Evolutionary conservation across 2,113 vertebrate species (phyloP).

Genomic region (Tupaia chinensis): DNA sequence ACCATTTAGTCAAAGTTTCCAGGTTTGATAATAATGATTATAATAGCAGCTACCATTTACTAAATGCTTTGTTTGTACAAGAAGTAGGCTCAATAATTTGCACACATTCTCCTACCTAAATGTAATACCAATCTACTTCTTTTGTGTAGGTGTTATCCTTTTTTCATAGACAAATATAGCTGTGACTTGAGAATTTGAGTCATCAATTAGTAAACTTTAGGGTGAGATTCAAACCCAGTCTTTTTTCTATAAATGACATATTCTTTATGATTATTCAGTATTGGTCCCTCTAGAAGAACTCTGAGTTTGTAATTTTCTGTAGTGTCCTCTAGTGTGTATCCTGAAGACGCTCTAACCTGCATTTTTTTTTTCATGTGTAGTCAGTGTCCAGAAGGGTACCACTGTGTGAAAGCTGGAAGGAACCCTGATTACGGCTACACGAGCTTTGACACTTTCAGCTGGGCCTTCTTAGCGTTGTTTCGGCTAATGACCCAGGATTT

Average conservation of each 20-base stretch:
- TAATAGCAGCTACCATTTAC: neutral
- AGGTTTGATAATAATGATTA: neutral
- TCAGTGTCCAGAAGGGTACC: constrained; percentile 93
- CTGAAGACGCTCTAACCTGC: neutral
- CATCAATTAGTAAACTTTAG: neutral
- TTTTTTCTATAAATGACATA: neutral
- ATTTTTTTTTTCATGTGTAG: constrained; percentile 81
- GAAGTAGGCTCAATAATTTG: neutral
- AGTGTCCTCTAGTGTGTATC: neutral
- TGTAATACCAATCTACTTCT: neutral
- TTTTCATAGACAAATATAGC: neutral
- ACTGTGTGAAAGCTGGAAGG: constrained; percentile 86
- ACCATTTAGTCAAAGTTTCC: neutral
- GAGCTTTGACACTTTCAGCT: constrained; percentile 96
- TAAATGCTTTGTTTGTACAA: neutral
- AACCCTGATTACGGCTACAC: constrained; percentile 97
- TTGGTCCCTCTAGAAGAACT: neutral
- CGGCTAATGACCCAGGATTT: constrained; percentile 98
- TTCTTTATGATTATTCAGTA: neutral
- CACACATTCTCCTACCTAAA: neutral
- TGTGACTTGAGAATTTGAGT: neutral
- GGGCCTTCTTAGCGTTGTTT: constrained; percentile 98
- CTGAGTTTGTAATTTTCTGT: neutral
- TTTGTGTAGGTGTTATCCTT: neutral
- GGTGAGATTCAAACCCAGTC: neutral